Conservation (phyloP, 2,888 invertebrate species). For the Tipula unca region DNA sequence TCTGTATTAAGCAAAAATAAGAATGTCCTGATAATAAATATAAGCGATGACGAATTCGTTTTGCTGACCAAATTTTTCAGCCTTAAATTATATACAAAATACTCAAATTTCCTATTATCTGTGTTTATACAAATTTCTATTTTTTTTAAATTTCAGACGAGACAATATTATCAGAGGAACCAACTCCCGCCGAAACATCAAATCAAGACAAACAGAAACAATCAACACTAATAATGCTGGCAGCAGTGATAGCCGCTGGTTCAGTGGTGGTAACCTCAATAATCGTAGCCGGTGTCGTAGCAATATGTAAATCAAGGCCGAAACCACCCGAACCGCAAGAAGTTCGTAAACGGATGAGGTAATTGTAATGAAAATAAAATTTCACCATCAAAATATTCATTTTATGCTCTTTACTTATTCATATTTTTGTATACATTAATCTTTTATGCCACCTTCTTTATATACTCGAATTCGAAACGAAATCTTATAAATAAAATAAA, state of each 20-base stretch:
- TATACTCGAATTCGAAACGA: not conserved
- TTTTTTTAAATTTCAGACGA: conserved; percentile 33
- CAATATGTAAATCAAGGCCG: conserved; percentile 40
- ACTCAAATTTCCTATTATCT: no score
- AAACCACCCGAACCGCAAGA: conserved; percentile 44
- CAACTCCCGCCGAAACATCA: conserved; percentile 43
- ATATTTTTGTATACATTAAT: not conserved
- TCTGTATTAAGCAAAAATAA: no score
- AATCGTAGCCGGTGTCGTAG: conserved; percentile 43
- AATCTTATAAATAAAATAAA: not conserved
- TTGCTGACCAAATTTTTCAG: no score
- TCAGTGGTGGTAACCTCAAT: conserved; percentile 43
- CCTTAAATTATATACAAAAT: no score
- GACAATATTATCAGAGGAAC: conserved; percentile 43
- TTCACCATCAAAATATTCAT: not conserved
- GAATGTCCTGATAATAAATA: no score
- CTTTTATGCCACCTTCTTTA: not conserved
- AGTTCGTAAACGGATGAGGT: conserved; percentile 43
- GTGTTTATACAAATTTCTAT: no score
- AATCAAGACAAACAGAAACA: conserved; percentile 40
- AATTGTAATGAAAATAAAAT: not conserved
- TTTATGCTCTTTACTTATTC: not conserved
- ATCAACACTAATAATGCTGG: conserved; percentile 41
- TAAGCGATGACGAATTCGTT: no score
- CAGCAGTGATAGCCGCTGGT: conserved; percentile 42